Base-by-base conservation (phyloP, 2,888 invertebrate genomes). In the Allacma fusca region DNA sequence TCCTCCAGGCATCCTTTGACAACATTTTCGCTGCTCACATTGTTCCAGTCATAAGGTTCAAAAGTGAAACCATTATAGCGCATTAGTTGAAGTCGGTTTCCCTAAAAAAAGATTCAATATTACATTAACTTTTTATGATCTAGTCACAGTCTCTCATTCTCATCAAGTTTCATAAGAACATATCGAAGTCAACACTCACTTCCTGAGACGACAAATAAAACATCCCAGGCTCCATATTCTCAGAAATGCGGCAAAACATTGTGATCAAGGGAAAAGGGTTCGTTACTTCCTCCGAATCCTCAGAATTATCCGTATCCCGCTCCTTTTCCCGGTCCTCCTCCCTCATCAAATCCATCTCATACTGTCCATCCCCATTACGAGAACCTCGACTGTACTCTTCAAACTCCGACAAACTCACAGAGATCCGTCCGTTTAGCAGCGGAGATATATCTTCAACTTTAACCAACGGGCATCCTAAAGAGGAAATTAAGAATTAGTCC, bases 41-140 rank as follows among this genome's bases (percentile, higher is more conserved):
- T 57, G n/a, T 34, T 29, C 72, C 72, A 72, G 21, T 72, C 59
- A 29, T 59, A 72, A n/a, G 64, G 24, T 34, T 73, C 73, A 26
- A 64, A 64, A 4, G 73, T 73, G 26, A 21, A 1, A 0, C 73
- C 73, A 40, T 73, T 73, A 64, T 40, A 73, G 0, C 64, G 62
- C 73, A 64, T 73, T 16, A 73, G 29, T 43, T 73, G 73, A 40
- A 73, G 64, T 5, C 73, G 26, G 40, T 73, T 73, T 23, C 73
- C 73, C 64, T 72, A n/a, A 28, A 69, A 16, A 16, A 69, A 26
- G n/a, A n/a, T n/a, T n/a, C 5, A 67, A 34, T 21, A 34, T 40
- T 24, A 21, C 2, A 24, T n/a, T n/a, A n/a, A n/a, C n/a, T n/a
- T n/a, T n/a, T n/a, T n/a, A n/a, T n/a, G n/a, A n/a, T n/a, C n/a